Base-by-base conservation (phyloP, 2,888 invertebrate species). In the Drosophila meridionalis region DNA sequence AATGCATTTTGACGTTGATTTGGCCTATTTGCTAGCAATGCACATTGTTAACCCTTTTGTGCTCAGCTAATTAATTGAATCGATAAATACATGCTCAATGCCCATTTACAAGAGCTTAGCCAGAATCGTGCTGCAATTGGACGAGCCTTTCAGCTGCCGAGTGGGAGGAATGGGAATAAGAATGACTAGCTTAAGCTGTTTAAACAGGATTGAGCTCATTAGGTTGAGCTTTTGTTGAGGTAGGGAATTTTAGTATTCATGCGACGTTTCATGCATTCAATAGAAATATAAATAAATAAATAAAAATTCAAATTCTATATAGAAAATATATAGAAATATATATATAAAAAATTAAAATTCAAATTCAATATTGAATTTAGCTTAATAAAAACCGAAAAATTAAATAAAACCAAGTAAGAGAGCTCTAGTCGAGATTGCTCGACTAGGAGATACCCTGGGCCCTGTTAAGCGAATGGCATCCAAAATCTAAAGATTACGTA, bases 11-110 rank as follows among this genome's bases (percentile, higher is more conserved):
- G 68, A 67, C 67, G 36, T 82, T 78, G 71, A 82, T 82, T 70
- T 85, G 69, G 52, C 61, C 73, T 82, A 76, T 85, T 82, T 67
- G 67, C 68, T 68, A 71, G 73, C 76, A 59, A 65, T 76, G 71
- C 59, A 48, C 59, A 67, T 69, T 68, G 69, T 71, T 81, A 69
- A 30, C 63, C 64, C 66, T 48, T 56, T 62, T 59, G 63, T 60
- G 45, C 38, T 8, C 26, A 62, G 28, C 61, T 67, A 70, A 76
- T 67, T 79, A 82, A 80, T 71, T 61, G 60, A 70, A 70, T 74
- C 47, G 56, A 52, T 60, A 70, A 53, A 20, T 20, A 53, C 53
- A 36, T 28, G 42, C 38, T 38, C 32, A 11, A 26, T 66, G 5
- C 4, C 32, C 45, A 38, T 34, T 38, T n/a, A 20, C n/a, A n/a